phyloP scores from a whole-genome alignment of 2,113 vertebrate genomes.

The Puma concolor region DNA sequence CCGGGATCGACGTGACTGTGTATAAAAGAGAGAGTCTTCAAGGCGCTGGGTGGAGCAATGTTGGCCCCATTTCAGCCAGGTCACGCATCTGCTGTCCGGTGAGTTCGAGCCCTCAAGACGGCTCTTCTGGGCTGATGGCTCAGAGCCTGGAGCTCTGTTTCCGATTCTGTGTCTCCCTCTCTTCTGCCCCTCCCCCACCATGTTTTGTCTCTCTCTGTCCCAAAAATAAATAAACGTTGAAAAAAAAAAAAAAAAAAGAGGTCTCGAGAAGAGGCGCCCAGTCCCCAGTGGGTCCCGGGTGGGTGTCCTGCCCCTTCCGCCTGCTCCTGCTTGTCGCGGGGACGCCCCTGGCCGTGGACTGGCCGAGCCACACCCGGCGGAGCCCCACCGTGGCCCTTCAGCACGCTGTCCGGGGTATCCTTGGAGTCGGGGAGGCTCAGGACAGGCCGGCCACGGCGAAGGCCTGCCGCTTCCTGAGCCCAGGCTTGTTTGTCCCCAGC shows the following conservation, averaged over 20 bases:
- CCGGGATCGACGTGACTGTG: not conserved
- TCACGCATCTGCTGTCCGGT: too few species aligned
- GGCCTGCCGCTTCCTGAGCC: not conserved
- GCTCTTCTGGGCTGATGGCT: too few species aligned
- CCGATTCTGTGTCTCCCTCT: too few species aligned
- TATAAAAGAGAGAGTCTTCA: not conserved
- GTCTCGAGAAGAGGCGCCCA: not conserved
- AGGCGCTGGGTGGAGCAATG: too few species aligned
- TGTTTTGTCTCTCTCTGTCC: too few species aligned
- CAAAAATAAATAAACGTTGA: too few species aligned
- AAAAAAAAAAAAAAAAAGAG: too few species aligned
- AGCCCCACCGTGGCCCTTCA: not conserved
- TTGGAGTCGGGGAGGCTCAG: not conserved
- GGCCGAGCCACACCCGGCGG: not conserved
- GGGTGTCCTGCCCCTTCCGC: not conserved
- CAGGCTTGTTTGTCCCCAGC: not conserved
- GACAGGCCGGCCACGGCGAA: not conserved
- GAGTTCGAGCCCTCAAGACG: too few species aligned
- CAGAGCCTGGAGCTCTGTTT: too few species aligned
- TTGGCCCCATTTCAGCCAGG: too few species aligned
- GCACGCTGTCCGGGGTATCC: not conserved
- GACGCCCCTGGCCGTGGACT: not conserved
- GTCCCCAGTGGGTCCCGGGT: accelerated
- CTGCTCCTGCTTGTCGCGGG: not conserved
- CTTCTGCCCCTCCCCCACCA: too few species aligned